phyloP scores from a whole-genome alignment of 2,113 vertebrate species.

The Muscicapa adusta region DNA sequence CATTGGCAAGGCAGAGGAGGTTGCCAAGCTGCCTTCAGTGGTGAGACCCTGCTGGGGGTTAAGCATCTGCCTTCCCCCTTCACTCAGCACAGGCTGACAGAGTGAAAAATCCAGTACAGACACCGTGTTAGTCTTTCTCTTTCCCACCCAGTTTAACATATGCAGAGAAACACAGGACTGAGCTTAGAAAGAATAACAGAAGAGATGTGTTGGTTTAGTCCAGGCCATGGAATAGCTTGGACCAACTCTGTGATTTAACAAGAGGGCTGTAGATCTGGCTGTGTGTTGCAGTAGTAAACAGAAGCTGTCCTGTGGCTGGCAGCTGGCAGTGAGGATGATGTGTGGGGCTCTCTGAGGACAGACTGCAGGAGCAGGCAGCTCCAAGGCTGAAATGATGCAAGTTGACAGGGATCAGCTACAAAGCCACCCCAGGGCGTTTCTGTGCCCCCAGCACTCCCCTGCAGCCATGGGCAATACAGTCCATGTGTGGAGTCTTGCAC shows the following conservation, averaged over 20 bases:
- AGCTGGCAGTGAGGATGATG: neutral
- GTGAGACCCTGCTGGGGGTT: neutral
- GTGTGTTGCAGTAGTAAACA: neutral
- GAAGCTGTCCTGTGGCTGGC: neutral
- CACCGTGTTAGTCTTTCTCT: neutral
- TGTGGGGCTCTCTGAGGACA: neutral
- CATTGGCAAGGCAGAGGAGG: constrained; percentile 2
- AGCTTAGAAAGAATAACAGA: neutral
- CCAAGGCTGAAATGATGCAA: neutral
- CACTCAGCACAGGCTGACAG: neutral
- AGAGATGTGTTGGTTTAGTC: neutral
- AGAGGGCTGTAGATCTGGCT: neutral
- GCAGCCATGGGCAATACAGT: neutral
- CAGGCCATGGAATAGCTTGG: neutral
- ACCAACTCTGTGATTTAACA: neutral
- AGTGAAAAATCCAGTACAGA: neutral
- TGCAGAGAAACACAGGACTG: neutral
- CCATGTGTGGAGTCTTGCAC: neutral
- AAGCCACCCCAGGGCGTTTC: neutral
- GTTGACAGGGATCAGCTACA: neutral
- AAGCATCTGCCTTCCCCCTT: constrained; percentile 6
- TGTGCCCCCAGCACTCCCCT: neutral
- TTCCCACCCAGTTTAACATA: neutral
- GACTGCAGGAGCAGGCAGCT: neutral
- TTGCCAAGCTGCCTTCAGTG: neutral